These are phyloP conservation scores for Orchesellides sinensis DNA, from an alignment of 2,888 invertebrate genomes.

Conservation along the genomic window DNA sequence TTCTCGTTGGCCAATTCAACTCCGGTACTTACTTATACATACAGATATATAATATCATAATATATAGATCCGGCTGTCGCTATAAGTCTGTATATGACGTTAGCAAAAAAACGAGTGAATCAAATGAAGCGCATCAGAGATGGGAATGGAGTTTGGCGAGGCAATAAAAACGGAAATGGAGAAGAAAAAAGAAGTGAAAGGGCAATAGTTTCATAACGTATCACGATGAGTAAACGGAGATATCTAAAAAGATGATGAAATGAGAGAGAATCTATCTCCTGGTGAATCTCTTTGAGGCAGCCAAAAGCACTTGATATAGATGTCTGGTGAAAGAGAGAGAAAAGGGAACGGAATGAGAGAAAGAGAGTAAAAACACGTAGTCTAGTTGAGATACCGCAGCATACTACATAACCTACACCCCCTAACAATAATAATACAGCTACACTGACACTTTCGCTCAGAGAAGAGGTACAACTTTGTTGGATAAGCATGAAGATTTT, in stretches of 20 bases:
- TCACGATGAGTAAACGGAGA: constrained; percentile 60
- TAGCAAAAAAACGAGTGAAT: constrained; percentile 57
- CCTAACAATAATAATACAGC: constrained; percentile 40
- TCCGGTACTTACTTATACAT: not conserved
- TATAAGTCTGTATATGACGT: constrained; percentile 44
- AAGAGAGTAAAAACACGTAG: constrained; percentile 40
- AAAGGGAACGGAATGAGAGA: constrained; percentile 39
- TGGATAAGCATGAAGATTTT: constrained; percentile 44
- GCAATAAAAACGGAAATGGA: constrained; percentile 73
- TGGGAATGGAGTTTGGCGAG: constrained; percentile 71
- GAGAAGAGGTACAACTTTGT: constrained; percentile 3
- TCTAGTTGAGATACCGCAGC: constrained; percentile 61
- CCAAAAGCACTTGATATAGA: constrained; percentile 55
- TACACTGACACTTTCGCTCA: constrained; percentile 18
- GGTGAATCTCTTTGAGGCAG: constrained; percentile 52
- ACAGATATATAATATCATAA: not conserved
- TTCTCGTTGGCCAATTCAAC: constrained; percentile 65
- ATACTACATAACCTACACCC: constrained; percentile 49
- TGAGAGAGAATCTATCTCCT: constrained; percentile 57
- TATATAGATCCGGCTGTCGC: too few relatives aligned
- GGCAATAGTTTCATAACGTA: constrained; percentile 69
- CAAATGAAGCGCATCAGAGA: constrained; percentile 63
- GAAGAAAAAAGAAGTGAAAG: constrained; percentile 70
- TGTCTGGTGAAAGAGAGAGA: constrained; percentile 32
- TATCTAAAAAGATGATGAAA: constrained; percentile 65